Evolutionary conservation across 2,113 vertebrate species (phyloP).

Genomic region (Saccopteryx bilineata): DNA sequence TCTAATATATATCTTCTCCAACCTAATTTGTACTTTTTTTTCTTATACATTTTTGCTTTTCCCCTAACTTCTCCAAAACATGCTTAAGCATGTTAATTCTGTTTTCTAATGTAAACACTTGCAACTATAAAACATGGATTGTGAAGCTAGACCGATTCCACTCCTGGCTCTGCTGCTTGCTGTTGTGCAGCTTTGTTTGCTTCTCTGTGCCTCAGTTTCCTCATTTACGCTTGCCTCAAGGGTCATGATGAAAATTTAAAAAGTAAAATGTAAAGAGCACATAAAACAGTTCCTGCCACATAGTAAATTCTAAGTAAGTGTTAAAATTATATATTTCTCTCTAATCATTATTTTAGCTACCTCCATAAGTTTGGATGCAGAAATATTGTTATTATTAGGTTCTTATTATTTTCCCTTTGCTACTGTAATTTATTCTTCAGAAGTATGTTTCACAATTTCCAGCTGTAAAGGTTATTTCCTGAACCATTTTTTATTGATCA

Average conservation of each 20-base stretch:
- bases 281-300: not conserved
- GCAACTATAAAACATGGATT: not conserved
- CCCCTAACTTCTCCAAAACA: not conserved
- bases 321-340: not conserved
- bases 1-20: not conserved
- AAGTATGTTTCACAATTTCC: not conserved
- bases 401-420: conserved; percentile 31
- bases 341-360: conserved; percentile 13
- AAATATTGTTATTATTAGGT: not conserved
- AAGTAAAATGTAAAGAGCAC: not conserved
- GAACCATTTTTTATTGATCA: not conserved
- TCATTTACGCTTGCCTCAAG: not conserved
- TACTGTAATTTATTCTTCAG: conserved; percentile 30
- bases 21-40: not conserved
- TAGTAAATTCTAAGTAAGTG: not conserved
- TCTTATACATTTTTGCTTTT: not conserved
- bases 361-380: conserved; percentile 12
- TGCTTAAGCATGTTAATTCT: conserved; percentile 25
- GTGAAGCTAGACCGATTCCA: not conserved
- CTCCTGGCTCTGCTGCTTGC: not conserved
- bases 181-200: not conserved
- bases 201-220: not conserved
- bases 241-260: conserved; percentile 22
- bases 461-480: not conserved
- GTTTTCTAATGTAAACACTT: not conserved